These are phyloP conservation scores for Enteromius fasciolatus DNA, from an alignment of 2,797 vertebrate species.

Conservation along the genomic window DNA sequence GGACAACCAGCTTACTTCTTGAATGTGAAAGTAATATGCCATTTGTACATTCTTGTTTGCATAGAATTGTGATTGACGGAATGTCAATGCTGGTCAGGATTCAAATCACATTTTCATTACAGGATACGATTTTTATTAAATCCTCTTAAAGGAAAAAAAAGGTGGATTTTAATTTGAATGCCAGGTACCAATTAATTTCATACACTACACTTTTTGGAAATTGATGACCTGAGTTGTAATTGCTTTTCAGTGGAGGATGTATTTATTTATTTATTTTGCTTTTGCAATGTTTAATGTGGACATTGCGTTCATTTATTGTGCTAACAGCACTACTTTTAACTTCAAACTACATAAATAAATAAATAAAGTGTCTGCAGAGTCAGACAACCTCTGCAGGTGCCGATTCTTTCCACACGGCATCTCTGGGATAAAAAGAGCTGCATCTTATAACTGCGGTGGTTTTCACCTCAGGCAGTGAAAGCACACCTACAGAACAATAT, in stretches of 20 bases:
- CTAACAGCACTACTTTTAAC: not conserved
- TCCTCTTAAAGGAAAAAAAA: not conserved
- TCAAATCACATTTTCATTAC: not conserved
- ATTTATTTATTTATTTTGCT: not conserved
- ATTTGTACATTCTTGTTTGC: not conserved
- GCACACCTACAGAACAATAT: not conserved
- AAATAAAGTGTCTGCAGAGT: not conserved
- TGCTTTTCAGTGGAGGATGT: not conserved
- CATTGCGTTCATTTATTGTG: not conserved
- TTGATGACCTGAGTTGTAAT: not conserved
- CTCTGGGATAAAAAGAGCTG: not conserved
- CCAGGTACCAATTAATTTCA: not conserved
- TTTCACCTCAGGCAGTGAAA: slow-evolving; percentile 14
- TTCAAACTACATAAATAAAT: slow-evolving; percentile 7
- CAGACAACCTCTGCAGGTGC: not conserved
- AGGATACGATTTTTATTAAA: not conserved
- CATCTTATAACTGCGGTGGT: not conserved
- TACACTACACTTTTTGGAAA: not conserved
- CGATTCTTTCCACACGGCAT: not conserved
- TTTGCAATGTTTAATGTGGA: not conserved
- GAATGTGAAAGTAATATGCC: not conserved
- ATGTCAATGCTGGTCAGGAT: not conserved
- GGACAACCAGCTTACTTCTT: not conserved
- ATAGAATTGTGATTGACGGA: not conserved
- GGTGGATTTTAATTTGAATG: not conserved